These are phyloP conservation scores for Zelleria hepariella DNA, from an alignment of 2,888 invertebrate genomes.

Conservation along the genomic window DNA sequence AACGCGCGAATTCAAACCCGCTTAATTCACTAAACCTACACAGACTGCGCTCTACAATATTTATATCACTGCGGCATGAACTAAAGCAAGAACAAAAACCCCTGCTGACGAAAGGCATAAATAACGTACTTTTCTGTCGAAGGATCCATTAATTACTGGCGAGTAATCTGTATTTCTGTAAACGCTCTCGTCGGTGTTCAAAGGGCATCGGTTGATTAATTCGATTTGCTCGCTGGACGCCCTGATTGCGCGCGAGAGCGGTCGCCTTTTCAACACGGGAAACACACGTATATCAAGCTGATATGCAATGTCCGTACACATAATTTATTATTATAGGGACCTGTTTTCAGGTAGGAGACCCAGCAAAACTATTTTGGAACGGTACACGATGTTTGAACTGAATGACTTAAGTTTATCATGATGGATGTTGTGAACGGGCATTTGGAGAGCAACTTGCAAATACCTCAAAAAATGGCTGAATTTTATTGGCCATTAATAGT, in stretches of 20 bases:
- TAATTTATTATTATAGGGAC: background rate
- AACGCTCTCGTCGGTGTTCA: slow-evolving; percentile 43
- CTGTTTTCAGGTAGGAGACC: background rate
- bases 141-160: slow-evolving; percentile 1
- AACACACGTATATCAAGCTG: background rate
- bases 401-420: background rate
- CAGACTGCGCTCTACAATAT: slow-evolving; percentile 7
- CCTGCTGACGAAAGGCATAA: background rate
- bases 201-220: slow-evolving; percentile 56
- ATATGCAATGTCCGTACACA: background rate
- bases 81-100: background rate
- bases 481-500: background rate
- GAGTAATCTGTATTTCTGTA: slow-evolving; percentile 26
- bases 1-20: slow-evolving; percentile 15
- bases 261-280: slow-evolving; percentile 9
- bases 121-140: background rate
- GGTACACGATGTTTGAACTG: background rate
- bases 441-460: background rate
- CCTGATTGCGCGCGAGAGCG: slow-evolving; percentile 41
- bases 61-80: slow-evolving; percentile 6
- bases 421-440: background rate
- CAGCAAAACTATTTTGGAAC: background rate
- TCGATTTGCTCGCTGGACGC: slow-evolving; percentile 51
- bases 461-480: background rate
- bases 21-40: slow-evolving; percentile 15